These are phyloP conservation scores for Rafetus swinhoei DNA, from an alignment of 2,113 vertebrate species.

Conservation along the genomic window DNA sequence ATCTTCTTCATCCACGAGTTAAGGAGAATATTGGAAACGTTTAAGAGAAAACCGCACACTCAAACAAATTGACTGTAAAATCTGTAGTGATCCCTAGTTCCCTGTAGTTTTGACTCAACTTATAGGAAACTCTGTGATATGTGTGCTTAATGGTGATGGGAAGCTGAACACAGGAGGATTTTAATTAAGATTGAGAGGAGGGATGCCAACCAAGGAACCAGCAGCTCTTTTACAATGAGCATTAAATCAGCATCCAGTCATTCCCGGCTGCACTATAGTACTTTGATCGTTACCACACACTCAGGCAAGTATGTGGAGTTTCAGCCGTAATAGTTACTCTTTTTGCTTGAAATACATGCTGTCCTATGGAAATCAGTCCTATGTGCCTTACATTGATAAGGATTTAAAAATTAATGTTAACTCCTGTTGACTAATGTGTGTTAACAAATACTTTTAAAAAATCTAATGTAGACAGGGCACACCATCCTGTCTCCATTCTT, in stretches of 20 bases:
- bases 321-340: not conserved
- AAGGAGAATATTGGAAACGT: too few species aligned
- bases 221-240: not conserved
- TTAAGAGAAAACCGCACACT: not conserved
- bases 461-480: not conserved
- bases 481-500: too few species aligned
- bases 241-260: not conserved
- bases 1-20: too few species aligned
- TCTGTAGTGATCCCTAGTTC: not conserved
- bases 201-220: not conserved
- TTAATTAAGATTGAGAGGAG: slow-evolving; percentile 32
- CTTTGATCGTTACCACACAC: slow-evolving; percentile 41
- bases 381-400: not conserved
- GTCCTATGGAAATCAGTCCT: not conserved
- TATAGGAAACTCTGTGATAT: slow-evolving; percentile 28
- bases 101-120: not conserved
- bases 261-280: slow-evolving; percentile 47
- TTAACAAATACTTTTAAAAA: not conserved
- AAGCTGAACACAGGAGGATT: slow-evolving; percentile 50
- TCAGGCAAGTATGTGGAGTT: slow-evolving; percentile 4
- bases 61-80: not conserved
- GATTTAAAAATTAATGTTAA: not conserved
- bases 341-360: not conserved
- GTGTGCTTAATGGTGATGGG: slow-evolving; percentile 25
- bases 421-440: not conserved